Evolutionary conservation across 2,797 vertebrate species (phyloP).

Genomic region (Falco rusticolus): DNA sequence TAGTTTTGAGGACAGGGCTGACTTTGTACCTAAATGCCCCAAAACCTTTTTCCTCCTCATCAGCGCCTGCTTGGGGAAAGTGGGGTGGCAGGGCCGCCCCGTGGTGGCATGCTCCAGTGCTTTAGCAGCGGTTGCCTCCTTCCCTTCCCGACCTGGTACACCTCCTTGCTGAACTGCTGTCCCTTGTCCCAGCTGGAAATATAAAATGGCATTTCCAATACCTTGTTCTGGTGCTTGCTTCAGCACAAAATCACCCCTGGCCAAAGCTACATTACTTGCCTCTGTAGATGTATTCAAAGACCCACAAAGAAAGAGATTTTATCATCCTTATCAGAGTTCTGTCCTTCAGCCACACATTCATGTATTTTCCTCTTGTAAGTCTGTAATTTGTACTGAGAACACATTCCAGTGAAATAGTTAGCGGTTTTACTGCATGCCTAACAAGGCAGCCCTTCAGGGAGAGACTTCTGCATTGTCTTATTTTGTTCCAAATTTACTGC

Average conservation of each 20-base stretch:
- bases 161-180: not conserved
- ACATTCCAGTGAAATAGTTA: not conserved
- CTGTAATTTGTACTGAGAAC: slow-evolving; percentile 21
- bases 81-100: not conserved
- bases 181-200: not conserved
- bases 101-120: not conserved
- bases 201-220: not conserved
- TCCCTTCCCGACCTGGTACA: not conserved
- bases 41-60: not conserved
- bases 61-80: not conserved
- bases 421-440: not conserved
- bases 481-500: slow-evolving; percentile 34
- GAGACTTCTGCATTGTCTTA: not conserved
- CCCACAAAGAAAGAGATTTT: not conserved
- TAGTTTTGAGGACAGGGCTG: not conserved
- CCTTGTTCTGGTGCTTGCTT: not conserved
- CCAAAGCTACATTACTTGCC: not conserved
- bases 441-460: slow-evolving; percentile 46
- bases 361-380: slow-evolving; percentile 4
- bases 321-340: slow-evolving; percentile 12
- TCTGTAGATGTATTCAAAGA: slow-evolving; percentile 22
- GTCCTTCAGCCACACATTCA: slow-evolving; percentile 17
- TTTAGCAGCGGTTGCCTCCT: not conserved
- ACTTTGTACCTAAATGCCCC: not conserved
- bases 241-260: not conserved